Evolutionary conservation across 2,113 vertebrate genomes (phyloP), one percentile per base, ranked within the genome.

Genomic region (Hypanus sabinus): DNA sequence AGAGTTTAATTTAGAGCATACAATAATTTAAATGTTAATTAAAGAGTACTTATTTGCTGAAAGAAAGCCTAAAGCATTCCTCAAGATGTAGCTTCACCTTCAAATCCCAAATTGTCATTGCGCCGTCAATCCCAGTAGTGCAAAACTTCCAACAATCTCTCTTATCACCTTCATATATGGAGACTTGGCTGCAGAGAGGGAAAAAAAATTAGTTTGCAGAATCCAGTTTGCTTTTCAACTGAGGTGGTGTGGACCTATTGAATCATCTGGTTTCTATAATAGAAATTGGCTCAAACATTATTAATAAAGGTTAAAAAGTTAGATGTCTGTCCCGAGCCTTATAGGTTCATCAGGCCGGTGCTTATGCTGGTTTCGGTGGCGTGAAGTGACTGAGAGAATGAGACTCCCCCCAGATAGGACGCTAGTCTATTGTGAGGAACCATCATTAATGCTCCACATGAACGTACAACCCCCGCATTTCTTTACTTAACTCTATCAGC

Each of bases 41-140:
- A 65, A 27, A 85, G 57, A 55, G 8, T 8, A 55, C 27, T 57
- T 27, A 57, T 11, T 46, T 46, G 46, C 46, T 14, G 0, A 24
- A 73, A 73, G 5, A 22, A 16, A 73, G 0, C 18, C 18, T 14
- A 70, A 65, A 90, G 65, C 6, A 33, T 90, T 90, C 7, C 12
- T 14, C 60, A n/a, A 33, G 73, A 93, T 2, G 18, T 68, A 9
- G 55, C 38, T 71, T 93, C 95, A 99, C 99, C 98, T 99, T 99
- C 95, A 99, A 98, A 96, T 99, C 99, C 99, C 99, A 99, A 96
- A 99, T 99, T 95, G 98, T 99, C 99, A 99, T 99, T 65, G 98
- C 99, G 96, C 99, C 99, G 94, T 99, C 99, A 2, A 99, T 99
- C 96, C 99, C 99, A 3, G 99, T 99, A 96, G 98, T 99, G 97